Conservation (phyloP, 2,797 vertebrate species). For the Gadopsis bispinosus region DNA sequence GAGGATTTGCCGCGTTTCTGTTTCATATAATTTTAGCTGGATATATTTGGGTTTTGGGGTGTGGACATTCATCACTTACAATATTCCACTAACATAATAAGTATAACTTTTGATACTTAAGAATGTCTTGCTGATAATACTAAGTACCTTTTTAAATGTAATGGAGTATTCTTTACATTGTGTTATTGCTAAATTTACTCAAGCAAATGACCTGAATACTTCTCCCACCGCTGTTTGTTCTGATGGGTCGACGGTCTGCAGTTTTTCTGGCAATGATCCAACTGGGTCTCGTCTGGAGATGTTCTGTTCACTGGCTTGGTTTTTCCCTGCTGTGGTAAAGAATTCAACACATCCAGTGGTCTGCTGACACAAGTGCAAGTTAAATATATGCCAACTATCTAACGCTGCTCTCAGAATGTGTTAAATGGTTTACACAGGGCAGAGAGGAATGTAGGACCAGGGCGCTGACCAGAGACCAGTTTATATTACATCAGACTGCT, state of each 20-base stretch:
- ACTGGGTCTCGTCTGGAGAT: not conserved
- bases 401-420: conserved; percentile 24
- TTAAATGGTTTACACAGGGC: conserved; percentile 32
- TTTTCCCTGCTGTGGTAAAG: conserved; percentile 28
- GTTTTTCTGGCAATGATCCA: conserved; percentile 7
- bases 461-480: conserved; percentile 24
- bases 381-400: conserved; percentile 35
- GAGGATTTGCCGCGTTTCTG: not conserved
- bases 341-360: not conserved
- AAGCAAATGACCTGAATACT: not conserved
- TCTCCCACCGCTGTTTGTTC: not conserved
- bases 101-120: too few relatives aligned
- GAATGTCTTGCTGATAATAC: too few relatives aligned
- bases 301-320: not conserved
- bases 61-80: not conserved
- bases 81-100: too few relatives aligned
- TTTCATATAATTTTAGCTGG: not conserved
- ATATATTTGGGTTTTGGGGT: not conserved
- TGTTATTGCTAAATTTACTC: not conserved
- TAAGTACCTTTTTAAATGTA: not conserved
- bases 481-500: not conserved
- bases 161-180: not conserved
- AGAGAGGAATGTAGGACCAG: conserved; percentile 63
- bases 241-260: not conserved
- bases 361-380: conserved; percentile 16